Base-by-base conservation (phyloP, 64 coral and sea anemone species). In the Stichodactyla mertensii region DNA sequence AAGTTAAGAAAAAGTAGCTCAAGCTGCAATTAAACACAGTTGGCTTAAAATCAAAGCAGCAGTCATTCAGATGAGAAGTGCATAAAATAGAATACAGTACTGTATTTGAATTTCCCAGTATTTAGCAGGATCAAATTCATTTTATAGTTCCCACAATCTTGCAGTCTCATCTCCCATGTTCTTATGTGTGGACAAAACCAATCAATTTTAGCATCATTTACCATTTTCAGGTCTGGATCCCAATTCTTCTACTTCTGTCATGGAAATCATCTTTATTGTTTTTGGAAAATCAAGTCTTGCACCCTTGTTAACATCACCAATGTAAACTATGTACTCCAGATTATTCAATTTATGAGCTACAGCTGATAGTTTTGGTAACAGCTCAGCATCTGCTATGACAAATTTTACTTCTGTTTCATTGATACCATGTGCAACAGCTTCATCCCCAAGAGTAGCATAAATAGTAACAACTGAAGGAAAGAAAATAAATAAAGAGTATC, bases 371-470 rank as follows among this genome's bases (percentile, higher is more conserved):
- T 98, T 98, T 51, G 87, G 53, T 51, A 98, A 78, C 36, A 98
- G 90, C 13, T 92, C 71, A 1, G 83, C 86, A 86, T 98, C 96
- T 8, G 96, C 92, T 83, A 98, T 92, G 56, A 98, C 91, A 85
- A 98, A 92, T 64, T 92, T 71, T 14, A 94, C 96, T 64, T 98
- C 96, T 78, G 93, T 85, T 88, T 98, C 89, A 58, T 95, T 92
- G 74, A 98, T 95, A 52, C 89, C 96, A 92, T 98, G 92, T 26
- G 85, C 83, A 27, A 98, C 61, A 20, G 93, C 90, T 82, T 98
- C 96, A 51, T 95, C 96, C n/a, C 96, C 96, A 77, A 98, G 90
- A 53, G 96, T 98, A 12, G 96, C 86, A 84, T 98, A 98, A 57
- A 98, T 79, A 56, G 96, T 98, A 56, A 92, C 93, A 92, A 98